phyloP scores from a whole-genome alignment of 1,140 invertebrate genomes.

The Diuraphis noxia region DNA sequence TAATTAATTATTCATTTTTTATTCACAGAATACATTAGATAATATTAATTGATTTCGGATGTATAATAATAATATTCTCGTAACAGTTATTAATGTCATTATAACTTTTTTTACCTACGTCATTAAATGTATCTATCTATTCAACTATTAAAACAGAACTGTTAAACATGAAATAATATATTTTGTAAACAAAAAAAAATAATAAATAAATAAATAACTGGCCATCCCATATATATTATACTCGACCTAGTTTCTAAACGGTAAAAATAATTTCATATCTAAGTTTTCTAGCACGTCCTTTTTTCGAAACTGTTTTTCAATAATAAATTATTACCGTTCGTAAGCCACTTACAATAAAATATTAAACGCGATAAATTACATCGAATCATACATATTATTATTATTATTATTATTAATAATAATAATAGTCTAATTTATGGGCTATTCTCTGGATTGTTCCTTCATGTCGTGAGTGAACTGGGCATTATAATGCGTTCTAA shows the following conservation, averaged over 20 bases:
- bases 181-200: too few species aligned
- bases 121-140: background rate
- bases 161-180: too few species aligned
- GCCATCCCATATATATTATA: background rate
- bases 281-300: background rate
- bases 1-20: background rate
- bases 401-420: background rate
- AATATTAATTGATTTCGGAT: too few species aligned
- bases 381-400: conserved; percentile 1
- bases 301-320: background rate
- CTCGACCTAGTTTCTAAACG: background rate
- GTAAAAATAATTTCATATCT: background rate
- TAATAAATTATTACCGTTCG: background rate
- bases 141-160: too few species aligned
- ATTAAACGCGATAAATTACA: conserved; percentile 16
- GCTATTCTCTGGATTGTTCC: background rate
- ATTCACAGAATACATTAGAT: background rate
- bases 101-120: background rate
- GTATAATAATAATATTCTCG: background rate
- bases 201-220: background rate
- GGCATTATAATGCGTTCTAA: background rate
- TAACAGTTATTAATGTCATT: too few species aligned
- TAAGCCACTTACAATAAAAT: conserved; percentile 17
- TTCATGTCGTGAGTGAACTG: background rate
- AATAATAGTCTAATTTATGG: conserved; percentile 6